A percentile compares a stretch with the other conserved stretches of the same genome.
Conservation (phyloP, 2,888 invertebrate genomes). For the Pimpla rufipes region DNA sequence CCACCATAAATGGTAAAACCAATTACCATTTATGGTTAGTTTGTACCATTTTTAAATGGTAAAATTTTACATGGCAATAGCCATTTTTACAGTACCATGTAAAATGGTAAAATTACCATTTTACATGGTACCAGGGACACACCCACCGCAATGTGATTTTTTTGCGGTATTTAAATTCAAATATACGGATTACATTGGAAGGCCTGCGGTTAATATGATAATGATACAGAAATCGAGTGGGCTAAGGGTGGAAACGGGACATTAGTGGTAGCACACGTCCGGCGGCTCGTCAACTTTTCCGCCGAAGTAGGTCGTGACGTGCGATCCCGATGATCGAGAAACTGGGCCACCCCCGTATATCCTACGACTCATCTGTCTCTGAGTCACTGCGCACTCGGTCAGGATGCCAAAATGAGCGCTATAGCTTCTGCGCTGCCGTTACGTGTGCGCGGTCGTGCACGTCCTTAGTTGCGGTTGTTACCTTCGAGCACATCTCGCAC, state of each 20-base stretch:
- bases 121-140: no score
- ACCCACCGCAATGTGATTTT: neutral
- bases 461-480: constrained; percentile 56
- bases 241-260: neutral
- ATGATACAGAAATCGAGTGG: neutral
- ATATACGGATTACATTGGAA: neutral
- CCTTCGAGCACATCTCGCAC: constrained; percentile 34
- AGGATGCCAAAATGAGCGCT: constrained; percentile 31
- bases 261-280: constrained; percentile 61
- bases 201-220: constrained; percentile 9
- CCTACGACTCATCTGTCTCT: constrained; percentile 32
- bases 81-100: no score
- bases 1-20: no score
- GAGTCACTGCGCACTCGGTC: constrained; percentile 45
- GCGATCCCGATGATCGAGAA: constrained; percentile 70
- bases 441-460: constrained; percentile 41
- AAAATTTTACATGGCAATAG: no score
- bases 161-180: neutral
- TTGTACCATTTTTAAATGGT: no score
- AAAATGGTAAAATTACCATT: no score
- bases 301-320: constrained; percentile 70
- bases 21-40: no score
- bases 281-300: constrained; percentile 54
- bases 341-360: constrained; percentile 66
- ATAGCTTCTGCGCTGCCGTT: constrained; percentile 29